These are phyloP conservation scores for Dasypolia templi DNA, from an alignment of 2,888 invertebrate genomes.

Conservation along the genomic window DNA sequence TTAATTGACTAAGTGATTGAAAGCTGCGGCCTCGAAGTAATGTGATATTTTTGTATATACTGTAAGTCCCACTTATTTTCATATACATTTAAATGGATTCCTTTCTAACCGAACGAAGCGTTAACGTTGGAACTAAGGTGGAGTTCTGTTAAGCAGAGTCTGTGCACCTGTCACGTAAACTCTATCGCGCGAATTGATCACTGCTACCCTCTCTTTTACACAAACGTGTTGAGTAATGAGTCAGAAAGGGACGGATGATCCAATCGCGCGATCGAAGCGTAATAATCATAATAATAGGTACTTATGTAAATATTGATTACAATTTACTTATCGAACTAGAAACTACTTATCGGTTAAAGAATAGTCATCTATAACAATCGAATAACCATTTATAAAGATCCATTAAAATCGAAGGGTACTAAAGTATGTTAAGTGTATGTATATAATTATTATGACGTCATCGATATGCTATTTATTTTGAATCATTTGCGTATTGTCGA, in stretches of 20 bases:
- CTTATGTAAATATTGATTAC: slow-evolving; percentile 88
- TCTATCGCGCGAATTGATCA: slow-evolving; percentile 68
- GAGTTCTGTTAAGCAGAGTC: slow-evolving; percentile 75
- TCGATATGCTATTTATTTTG: slow-evolving; percentile 88
- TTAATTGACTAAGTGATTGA: slow-evolving; percentile 88
- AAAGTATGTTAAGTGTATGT: slow-evolving; percentile 87
- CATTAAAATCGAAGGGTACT: slow-evolving; percentile 90
- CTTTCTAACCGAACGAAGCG: slow-evolving; percentile 86
- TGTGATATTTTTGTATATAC: slow-evolving; percentile 91
- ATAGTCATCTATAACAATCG: slow-evolving; percentile 86
- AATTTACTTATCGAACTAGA: slow-evolving; percentile 80
- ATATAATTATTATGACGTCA: slow-evolving; percentile 86
- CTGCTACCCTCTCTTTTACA: slow-evolving; percentile 54
- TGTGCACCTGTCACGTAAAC: slow-evolving; percentile 68
- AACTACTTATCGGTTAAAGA: slow-evolving; percentile 79
- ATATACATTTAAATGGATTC: slow-evolving; percentile 90
- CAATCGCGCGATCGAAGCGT: slow-evolving; percentile 60
- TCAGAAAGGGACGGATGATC: slow-evolving; percentile 58
- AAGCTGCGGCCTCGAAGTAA: slow-evolving; percentile 91
- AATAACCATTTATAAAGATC: slow-evolving; percentile 85
- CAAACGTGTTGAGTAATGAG: slow-evolving; percentile 49
- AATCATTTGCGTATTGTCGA: slow-evolving; percentile 86
- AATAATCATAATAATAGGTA: slow-evolving; percentile 80
- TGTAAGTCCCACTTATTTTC: slow-evolving; percentile 91
- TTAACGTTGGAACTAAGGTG: slow-evolving; percentile 81